These are phyloP conservation scores for Ailuropoda melanoleuca DNA, from an alignment of 2,113 vertebrate species.

Conservation along the genomic window DNA sequence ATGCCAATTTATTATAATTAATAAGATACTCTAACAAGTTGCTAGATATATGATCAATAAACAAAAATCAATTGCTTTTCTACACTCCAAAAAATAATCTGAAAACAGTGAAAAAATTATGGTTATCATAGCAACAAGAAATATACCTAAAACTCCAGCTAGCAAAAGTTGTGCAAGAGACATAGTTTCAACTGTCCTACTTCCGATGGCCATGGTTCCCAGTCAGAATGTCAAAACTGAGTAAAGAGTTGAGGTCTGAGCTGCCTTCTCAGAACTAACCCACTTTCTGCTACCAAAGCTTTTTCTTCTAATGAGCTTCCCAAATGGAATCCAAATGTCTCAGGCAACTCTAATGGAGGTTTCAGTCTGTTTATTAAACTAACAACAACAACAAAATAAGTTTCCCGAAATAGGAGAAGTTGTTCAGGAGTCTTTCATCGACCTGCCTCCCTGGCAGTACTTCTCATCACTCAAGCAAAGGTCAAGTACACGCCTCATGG, in stretches of 20 bases:
- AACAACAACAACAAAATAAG: background rate
- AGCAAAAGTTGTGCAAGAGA: background rate
- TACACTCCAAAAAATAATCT: background rate
- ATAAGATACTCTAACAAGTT: conserved; percentile 30
- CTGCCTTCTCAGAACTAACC: background rate
- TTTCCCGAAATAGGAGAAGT: background rate
- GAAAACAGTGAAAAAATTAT: conserved; percentile 19
- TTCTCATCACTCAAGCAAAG: background rate
- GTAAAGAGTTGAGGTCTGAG: background rate
- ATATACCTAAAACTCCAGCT: background rate
- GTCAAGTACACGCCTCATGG: background rate
- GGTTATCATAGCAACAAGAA: conserved; percentile 26
- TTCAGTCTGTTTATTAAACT: background rate
- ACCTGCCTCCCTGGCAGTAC: background rate
- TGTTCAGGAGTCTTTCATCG: accelerated
- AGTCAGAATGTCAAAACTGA: background rate
- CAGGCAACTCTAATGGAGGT: background rate
- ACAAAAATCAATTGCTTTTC: background rate
- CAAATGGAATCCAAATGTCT: background rate
- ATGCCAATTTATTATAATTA: background rate
- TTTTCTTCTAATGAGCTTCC: background rate
- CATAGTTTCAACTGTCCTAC: background rate
- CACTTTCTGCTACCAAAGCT: background rate
- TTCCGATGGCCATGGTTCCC: background rate
- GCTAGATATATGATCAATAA: conserved; percentile 25